These are phyloP conservation scores for Caenorhabditis plicata DNA, from an alignment of 2,888 invertebrate species.

Conservation along the genomic window DNA sequence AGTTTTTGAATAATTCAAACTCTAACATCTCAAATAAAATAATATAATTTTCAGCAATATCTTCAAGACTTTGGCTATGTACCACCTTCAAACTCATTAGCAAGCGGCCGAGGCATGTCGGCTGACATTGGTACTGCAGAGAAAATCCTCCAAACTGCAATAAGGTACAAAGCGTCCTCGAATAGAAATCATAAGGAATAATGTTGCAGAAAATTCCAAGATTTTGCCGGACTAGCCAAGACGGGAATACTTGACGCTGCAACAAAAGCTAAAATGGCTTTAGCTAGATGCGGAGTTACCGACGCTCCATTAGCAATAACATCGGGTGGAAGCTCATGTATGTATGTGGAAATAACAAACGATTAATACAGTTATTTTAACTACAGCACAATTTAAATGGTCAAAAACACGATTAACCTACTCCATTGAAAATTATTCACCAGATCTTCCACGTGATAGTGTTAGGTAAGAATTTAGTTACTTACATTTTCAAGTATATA, in stretches of 20 bases:
- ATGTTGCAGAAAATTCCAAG: constrained; percentile 60
- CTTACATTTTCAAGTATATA: too few species aligned
- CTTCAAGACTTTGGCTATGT: constrained; percentile 63
- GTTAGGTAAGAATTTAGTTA: constrained; percentile 34
- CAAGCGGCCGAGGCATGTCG: constrained; percentile 38
- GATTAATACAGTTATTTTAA: constrained; percentile 9
- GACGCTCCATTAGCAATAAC: constrained; percentile 53
- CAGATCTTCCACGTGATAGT: constrained; percentile 55
- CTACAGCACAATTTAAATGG: constrained; percentile 53
- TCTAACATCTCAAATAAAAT: too few species aligned
- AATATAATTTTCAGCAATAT: constrained; percentile 58
- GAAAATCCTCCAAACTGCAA: constrained; percentile 42
- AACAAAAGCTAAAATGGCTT: constrained; percentile 62
- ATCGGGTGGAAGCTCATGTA: constrained; percentile 15
- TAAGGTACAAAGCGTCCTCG: constrained; percentile 38
- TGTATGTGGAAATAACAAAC: constrained; percentile 3
- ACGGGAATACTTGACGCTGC: constrained; percentile 58
- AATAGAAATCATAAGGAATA: constrained; percentile 5
- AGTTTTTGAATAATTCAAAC: too few species aligned
- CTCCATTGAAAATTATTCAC: constrained; percentile 57
- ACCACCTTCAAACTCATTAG: constrained; percentile 40
- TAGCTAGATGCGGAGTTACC: constrained; percentile 59
- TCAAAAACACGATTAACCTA: constrained; percentile 57
- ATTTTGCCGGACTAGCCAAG: constrained; percentile 57
- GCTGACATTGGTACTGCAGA: constrained; percentile 46